phyloP scores from a whole-genome alignment of 2,113 vertebrate species.

The Poeciliopsis occidentalis region DNA sequence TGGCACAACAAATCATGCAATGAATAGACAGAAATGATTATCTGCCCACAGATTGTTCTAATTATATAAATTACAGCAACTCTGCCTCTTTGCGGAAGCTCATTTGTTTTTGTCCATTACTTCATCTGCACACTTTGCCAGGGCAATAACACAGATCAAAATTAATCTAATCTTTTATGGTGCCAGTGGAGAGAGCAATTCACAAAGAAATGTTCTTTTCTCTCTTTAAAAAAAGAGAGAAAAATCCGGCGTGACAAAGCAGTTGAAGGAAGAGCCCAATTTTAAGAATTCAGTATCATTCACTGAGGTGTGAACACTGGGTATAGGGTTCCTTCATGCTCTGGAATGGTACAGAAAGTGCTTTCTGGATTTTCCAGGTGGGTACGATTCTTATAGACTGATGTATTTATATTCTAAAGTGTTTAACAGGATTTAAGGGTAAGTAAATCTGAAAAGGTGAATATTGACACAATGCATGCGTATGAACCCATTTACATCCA shows the following conservation, averaged over 20 bases:
- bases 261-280: not conserved
- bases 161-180: constrained; percentile 55
- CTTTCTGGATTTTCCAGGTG: not conserved
- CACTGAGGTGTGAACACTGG: not conserved
- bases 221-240: constrained; percentile 11
- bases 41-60: constrained; percentile 73
- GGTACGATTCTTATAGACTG: too few species aligned
- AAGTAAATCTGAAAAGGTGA: too few species aligned
- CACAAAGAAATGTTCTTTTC: not conserved
- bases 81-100: constrained; percentile 55
- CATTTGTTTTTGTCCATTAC: constrained; percentile 68
- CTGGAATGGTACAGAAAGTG: not conserved
- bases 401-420: too few species aligned
- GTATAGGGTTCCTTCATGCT: not conserved
- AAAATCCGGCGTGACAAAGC: not conserved
- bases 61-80: constrained; percentile 80
- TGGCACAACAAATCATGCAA: constrained; percentile 75
- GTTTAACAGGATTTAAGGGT: too few species aligned
- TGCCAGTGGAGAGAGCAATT: constrained; percentile 39
- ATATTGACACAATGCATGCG: too few species aligned
- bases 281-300: not conserved
- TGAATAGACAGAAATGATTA: constrained; percentile 77
- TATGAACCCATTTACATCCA: too few species aligned
- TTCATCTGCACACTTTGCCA: constrained; percentile 58
- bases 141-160: constrained; percentile 48